These are phyloP conservation scores for Pseudobourletiella spinata DNA, from an alignment of 1,140 invertebrate species.

Conservation along the genomic window DNA sequence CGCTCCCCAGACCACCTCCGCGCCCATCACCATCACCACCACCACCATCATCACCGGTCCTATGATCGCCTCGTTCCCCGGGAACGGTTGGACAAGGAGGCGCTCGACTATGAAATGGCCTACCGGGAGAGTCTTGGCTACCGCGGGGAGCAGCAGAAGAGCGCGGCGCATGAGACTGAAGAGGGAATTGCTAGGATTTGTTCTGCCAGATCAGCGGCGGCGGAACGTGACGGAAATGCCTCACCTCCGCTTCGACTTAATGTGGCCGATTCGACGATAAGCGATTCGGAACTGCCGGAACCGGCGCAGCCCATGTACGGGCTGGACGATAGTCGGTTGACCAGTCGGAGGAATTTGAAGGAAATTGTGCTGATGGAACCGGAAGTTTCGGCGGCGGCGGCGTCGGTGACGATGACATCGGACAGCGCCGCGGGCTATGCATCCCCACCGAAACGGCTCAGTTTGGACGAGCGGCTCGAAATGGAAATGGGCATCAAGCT, in stretches of 20 bases:
- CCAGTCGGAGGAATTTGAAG: neutral
- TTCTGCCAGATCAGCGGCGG: neutral
- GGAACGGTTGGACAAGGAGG: neutral
- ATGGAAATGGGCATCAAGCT: conserved; percentile 41
- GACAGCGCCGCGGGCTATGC: neutral
- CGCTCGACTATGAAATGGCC: neutral
- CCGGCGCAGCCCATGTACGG: neutral
- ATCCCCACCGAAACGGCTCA: conserved; percentile 38
- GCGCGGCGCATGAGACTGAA: too few relatives aligned
- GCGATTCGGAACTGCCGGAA: conserved; percentile 42
- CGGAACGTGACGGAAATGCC: neutral
- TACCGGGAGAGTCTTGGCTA: too few relatives aligned
- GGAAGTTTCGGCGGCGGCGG: too few relatives aligned
- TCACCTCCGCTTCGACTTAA: conserved; percentile 39
- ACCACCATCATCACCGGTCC: too few relatives aligned
- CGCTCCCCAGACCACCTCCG: neutral
- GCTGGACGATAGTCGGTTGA: neutral
- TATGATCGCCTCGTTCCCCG: neutral
- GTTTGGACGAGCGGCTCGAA: conserved; percentile 43
- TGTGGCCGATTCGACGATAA: conserved; percentile 46
- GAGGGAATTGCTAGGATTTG: neutral
- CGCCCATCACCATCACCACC: too few relatives aligned
- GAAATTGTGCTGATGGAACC: neutral
- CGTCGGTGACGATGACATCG: neutral
- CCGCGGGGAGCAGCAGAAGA: too few relatives aligned